Evolutionary conservation across 2,113 vertebrate genomes (phyloP), one percentile per base, ranked within the genome.

Genomic region (Ailurus styani): DNA sequence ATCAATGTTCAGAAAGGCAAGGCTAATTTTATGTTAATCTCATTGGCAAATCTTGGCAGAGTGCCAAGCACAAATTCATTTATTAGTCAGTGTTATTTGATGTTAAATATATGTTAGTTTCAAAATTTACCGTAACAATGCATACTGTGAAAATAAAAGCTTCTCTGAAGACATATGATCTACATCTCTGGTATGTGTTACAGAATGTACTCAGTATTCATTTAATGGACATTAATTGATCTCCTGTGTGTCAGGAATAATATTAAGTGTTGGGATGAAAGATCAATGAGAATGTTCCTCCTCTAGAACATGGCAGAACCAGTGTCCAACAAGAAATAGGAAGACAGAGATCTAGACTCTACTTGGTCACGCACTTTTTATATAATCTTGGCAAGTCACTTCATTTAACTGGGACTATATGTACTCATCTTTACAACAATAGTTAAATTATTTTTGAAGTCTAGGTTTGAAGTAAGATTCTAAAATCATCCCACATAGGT

Each of bases 361-460:
- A 6, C 2, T n/a, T n/a, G 45, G 25, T 29, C 14, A 20, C 11
- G 4, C 4, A 6, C 11, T 18, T 85, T 75, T 66, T 50, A 0
- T 42, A n/a, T 37, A 57, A 57, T 57, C 21, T 62, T 47, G n/a
- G 18, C 7, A 95, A 87, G 62, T 40, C 11, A 25, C 18, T 95
- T 85, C 27, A 52, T 40, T 85, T 64, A 1, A 23, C 70, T 60
- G 6, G 8, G 37, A 78, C 8, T 73, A 73, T 21, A 37, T 37
- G 60, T 52, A 85, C 18, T 94, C 20, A 75, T 47, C 18, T 54
- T 11, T 84, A n/a, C 11, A 45, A 37, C 52, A 31, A n/a, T 0
- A 88, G 18, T 82, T 54, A 66, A 72, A 68, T 73, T 86, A 93
- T 81, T 86, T 91, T 75, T 68, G 42, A 95, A 86, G 4, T 54